Percentiles rank a stretch among this genome's conserved stretches.
phyloP scores from a whole-genome alignment of 1,140 invertebrate genomes.

The Neotoxoptera formosana region DNA sequence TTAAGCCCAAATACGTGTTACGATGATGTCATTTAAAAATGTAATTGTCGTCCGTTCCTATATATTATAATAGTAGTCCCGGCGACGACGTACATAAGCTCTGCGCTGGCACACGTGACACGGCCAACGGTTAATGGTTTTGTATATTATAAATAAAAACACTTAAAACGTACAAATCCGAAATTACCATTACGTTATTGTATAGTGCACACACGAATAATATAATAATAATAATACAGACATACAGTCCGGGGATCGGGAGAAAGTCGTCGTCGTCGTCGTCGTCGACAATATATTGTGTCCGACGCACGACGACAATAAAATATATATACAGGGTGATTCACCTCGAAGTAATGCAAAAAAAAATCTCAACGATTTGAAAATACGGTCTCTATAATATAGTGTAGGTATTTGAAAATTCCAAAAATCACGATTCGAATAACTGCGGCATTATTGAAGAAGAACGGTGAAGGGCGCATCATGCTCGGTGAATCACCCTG shows the following conservation, averaged over 20 bases:
- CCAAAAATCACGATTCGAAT: too few relatives aligned
- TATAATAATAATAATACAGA: too few relatives aligned
- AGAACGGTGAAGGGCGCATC: too few relatives aligned
- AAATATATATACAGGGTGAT: not conserved
- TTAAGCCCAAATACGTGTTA: not conserved
- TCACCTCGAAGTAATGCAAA: not conserved
- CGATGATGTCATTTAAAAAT: too few relatives aligned
- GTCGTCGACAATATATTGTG: not conserved
- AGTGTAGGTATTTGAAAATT: too few relatives aligned
- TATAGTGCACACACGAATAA: not conserved
- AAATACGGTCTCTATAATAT: too few relatives aligned
- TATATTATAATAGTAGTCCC: too few relatives aligned
- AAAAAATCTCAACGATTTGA: too few relatives aligned
- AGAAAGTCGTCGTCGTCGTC: not conserved
- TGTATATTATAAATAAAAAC: slow-evolving; percentile 3
- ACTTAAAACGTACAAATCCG: not conserved
- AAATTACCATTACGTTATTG: not conserved
- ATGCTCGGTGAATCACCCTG: too few relatives aligned
- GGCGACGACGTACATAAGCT: not conserved
- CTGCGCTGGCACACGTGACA: not conserved
- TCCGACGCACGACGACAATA: not conserved
- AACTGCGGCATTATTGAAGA: too few relatives aligned
- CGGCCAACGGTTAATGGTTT: not conserved
- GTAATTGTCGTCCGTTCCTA: not conserved
- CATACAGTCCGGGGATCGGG: not conserved